Evolutionary conservation across 2,113 vertebrate species (phyloP).

Genomic region (Emydura subglobosa): DNA sequence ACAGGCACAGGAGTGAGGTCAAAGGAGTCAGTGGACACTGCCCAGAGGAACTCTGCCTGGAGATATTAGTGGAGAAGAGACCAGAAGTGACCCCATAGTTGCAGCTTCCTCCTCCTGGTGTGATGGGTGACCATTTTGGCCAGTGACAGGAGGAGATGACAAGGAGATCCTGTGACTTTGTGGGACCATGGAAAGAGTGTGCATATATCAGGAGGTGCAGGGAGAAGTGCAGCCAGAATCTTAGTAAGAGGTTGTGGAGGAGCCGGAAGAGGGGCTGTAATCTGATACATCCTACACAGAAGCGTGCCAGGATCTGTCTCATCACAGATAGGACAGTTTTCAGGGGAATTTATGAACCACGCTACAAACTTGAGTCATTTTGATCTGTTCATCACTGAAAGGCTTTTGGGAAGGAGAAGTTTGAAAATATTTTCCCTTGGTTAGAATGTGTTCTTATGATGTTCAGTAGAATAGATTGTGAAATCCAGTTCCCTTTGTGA

Average conservation of each 20-base stretch:
- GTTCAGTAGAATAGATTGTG: rapidly evolving
- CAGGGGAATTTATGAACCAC: too few relatives aligned
- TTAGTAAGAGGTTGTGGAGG: too few relatives aligned
- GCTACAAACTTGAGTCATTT: not conserved
- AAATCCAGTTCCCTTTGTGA: not conserved
- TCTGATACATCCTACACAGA: too few relatives aligned
- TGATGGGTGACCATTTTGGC: too few relatives aligned
- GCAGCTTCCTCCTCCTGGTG: not conserved
- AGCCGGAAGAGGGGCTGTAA: too few relatives aligned
- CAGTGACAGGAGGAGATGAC: not conserved
- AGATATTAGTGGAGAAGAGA: not conserved
- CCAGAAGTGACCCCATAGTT: not conserved
- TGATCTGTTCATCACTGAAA: not conserved
- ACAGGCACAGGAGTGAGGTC: not conserved
- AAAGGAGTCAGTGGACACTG: not conserved
- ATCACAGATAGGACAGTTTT: too few relatives aligned
- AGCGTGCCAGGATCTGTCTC: too few relatives aligned
- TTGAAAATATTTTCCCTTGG: not conserved
- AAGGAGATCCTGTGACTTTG: not conserved
- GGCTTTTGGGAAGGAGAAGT: not conserved
- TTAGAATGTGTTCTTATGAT: not conserved
- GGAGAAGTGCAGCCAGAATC: too few relatives aligned
- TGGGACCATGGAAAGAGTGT: not conserved
- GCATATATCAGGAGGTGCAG: not conserved
- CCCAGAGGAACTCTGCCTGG: not conserved